Evolutionary conservation across 2,797 vertebrate species (phyloP).

Genomic region (Stomatorhinus walkeri): DNA sequence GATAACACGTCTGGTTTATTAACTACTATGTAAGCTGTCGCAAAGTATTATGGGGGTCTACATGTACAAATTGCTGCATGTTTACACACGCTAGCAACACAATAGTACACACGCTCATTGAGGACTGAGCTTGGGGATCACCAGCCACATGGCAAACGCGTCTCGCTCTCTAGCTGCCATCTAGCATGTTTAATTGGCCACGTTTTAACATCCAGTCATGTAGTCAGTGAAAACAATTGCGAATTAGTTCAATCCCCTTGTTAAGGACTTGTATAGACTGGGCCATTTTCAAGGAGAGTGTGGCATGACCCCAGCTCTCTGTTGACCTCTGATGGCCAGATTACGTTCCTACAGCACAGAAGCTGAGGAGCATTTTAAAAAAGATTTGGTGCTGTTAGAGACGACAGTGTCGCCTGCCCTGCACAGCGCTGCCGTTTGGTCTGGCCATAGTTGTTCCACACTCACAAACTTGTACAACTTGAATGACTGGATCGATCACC

Average conservation of each 20-base stretch:
- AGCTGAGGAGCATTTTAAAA: not conserved
- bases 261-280: not conserved
- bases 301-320: not conserved
- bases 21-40: not conserved
- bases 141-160: not conserved
- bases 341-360: not conserved
- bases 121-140: not conserved
- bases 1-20: not conserved
- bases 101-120: too few relatives aligned
- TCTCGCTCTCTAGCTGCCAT: not conserved
- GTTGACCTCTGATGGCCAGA: constrained; percentile 9
- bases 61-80: not conserved
- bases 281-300: not conserved
- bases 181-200: not conserved
- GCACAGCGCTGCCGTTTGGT: not conserved
- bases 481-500: not conserved
- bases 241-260: not conserved
- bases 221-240: not conserved
- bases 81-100: not conserved
- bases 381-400: not conserved
- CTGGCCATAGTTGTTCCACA: not conserved
- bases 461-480: not conserved
- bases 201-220: not conserved
- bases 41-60: not conserved
- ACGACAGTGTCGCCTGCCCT: not conserved